These are phyloP conservation scores for Lasioglossum albipes DNA, from an alignment of 1,140 invertebrate species.

Conservation along the genomic window DNA sequence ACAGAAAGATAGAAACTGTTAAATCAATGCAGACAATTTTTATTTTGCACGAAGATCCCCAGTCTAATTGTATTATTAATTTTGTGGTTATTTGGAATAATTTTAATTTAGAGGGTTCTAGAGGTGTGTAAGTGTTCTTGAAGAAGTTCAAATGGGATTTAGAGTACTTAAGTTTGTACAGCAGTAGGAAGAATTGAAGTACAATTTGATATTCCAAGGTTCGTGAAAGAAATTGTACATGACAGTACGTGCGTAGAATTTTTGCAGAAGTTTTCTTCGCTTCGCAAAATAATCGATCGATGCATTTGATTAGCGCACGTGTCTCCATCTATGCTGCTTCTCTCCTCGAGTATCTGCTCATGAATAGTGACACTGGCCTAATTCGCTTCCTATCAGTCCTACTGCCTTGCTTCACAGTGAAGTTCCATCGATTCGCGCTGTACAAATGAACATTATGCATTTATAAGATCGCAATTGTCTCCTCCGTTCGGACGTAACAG, in stretches of 20 bases:
- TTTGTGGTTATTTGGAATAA: too few relatives aligned
- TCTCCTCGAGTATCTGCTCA: neutral
- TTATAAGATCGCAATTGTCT: neutral
- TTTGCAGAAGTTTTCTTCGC: neutral
- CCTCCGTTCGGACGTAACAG: neutral
- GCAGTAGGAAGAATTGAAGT: too few relatives aligned
- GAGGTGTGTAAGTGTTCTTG: too few relatives aligned
- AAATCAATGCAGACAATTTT: too few relatives aligned
- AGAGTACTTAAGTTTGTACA: too few relatives aligned
- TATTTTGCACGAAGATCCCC: too few relatives aligned
- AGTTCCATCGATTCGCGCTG: neutral
- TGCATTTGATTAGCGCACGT: neutral
- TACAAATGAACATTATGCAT: conserved; percentile 1
- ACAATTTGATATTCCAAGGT: neutral
- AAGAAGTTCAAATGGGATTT: too few relatives aligned
- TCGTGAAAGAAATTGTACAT: neutral
- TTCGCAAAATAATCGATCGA: neutral
- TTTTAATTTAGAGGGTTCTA: too few relatives aligned
- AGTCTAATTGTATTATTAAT: too few relatives aligned
- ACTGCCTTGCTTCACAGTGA: neutral
- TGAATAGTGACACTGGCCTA: neutral
- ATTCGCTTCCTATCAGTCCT: neutral
- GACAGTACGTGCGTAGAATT: neutral
- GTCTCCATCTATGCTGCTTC: neutral
- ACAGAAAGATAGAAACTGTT: too few relatives aligned